phyloP scores from a whole-genome alignment of 2,797 vertebrate genomes.

The Leucoraja ocellata region DNA sequence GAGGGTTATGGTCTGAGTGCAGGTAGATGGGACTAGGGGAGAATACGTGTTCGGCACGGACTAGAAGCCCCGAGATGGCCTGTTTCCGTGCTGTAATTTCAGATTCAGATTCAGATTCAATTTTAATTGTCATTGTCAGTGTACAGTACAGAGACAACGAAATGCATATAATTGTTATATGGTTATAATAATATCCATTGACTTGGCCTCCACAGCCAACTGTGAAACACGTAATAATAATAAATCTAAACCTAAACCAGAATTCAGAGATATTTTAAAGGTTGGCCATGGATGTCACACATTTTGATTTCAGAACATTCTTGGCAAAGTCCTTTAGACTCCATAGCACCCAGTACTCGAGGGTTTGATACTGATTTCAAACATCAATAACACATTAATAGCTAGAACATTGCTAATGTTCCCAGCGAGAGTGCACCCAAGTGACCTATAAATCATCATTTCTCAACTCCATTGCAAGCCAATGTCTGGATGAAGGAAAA shows the following conservation, averaged over 20 bases:
- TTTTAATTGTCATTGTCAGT: too few species aligned
- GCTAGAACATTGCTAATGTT: background rate
- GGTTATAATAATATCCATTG: too few species aligned
- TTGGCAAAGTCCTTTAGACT: background rate
- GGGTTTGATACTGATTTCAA: background rate
- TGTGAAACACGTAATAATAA: too few species aligned
- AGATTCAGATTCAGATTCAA: too few species aligned
- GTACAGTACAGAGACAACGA: too few species aligned
- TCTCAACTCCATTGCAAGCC: background rate
- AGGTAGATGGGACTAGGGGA: too few species aligned
- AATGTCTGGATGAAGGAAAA: background rate
- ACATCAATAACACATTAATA: background rate
- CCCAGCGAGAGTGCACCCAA: background rate
- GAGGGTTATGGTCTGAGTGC: too few species aligned
- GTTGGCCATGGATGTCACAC: background rate
- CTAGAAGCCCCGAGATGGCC: too few species aligned
- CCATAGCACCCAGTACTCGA: background rate
- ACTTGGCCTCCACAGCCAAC: too few species aligned
- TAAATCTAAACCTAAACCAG: background rate
- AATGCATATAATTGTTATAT: too few species aligned
- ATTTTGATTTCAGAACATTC: background rate
- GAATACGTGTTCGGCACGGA: too few species aligned
- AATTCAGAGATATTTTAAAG: background rate
- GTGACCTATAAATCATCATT: background rate
- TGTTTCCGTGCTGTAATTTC: too few species aligned